phyloP scores from a whole-genome alignment of 2,888 invertebrate genomes.

The Taphrorychus bicolor region DNA sequence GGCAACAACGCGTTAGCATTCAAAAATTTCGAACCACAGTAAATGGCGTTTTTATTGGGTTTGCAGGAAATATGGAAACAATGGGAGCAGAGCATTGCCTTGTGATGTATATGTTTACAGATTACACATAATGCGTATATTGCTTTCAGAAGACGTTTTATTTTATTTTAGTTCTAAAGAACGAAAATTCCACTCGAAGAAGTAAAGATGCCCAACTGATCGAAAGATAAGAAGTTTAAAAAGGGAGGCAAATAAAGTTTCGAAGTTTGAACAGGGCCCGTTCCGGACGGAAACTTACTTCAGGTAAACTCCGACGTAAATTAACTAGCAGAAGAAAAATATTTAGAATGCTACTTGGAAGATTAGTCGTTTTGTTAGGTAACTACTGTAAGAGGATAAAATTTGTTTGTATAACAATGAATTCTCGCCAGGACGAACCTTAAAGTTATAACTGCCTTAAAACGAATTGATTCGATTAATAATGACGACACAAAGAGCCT shows the following conservation, averaged over 20 bases:
- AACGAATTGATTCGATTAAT: neutral
- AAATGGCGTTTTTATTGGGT: constrained; percentile 37
- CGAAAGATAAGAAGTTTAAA: constrained; percentile 27
- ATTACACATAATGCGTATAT: no score
- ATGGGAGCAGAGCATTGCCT: constrained; percentile 13
- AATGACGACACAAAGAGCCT: neutral
- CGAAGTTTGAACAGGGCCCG: constrained; percentile 27
- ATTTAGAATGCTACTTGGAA: constrained; percentile 13
- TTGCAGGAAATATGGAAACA: constrained; percentile 23
- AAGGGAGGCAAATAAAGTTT: constrained; percentile 29
- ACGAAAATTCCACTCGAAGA: constrained; percentile 19
- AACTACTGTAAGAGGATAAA: neutral
- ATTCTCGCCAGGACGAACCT: neutral
- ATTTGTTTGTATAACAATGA: neutral
- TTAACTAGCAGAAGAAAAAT: constrained; percentile 19
- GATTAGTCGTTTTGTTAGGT: constrained; percentile 11
- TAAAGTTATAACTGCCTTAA: neutral
- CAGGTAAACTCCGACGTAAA: constrained; percentile 25
- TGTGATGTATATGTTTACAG: no score
- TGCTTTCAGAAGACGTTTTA: no score
- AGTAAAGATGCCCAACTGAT: constrained; percentile 16
- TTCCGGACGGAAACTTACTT: constrained; percentile 24
- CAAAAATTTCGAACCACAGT: constrained; percentile 32
- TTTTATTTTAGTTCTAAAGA: neutral
- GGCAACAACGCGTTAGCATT: constrained; percentile 30